Percentiles rank a stretch among this genome's conserved stretches.
Conservation (phyloP, 2,888 invertebrate species). For the Pecten maximus region DNA sequence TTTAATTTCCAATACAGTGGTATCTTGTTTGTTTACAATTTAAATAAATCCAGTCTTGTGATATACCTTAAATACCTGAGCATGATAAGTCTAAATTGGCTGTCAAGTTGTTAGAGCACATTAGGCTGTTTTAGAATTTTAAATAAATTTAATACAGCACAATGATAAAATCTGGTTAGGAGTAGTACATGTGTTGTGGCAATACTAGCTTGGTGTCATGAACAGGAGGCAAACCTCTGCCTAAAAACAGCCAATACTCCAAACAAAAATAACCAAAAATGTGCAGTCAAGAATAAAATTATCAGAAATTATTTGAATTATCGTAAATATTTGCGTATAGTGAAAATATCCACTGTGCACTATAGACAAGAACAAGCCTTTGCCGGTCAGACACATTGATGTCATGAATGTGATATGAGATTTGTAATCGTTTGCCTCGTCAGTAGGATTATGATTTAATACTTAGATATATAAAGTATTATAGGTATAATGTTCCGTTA, state of each 20-base stretch:
- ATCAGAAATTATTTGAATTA: background rate
- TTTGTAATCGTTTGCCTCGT: no score
- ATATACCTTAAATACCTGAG: background rate
- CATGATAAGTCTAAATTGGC: background rate
- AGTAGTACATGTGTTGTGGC: background rate
- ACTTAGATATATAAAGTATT: no score
- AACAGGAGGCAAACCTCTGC: background rate
- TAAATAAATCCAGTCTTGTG: background rate
- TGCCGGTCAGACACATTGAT: no score
- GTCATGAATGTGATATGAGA: no score
- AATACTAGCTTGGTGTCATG: background rate
- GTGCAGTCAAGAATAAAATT: conserved; percentile 15
- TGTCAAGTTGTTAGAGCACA: background rate
- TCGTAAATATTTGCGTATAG: no score
- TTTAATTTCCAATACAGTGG: background rate
- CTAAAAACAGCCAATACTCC: background rate
- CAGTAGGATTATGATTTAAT: no score
- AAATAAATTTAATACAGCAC: conserved; percentile 10
- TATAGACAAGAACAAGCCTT: no score
- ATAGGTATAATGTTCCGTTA: background rate
- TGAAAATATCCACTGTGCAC: no score
- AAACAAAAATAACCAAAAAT: background rate
- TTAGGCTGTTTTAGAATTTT: background rate
- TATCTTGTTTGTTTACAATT: conserved; percentile 25
- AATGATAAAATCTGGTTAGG: background rate